Evolutionary conservation across 2,888 invertebrate species (phyloP), one percentile per base, ranked within the genome.

Genomic region (Andrena flavipes): DNA sequence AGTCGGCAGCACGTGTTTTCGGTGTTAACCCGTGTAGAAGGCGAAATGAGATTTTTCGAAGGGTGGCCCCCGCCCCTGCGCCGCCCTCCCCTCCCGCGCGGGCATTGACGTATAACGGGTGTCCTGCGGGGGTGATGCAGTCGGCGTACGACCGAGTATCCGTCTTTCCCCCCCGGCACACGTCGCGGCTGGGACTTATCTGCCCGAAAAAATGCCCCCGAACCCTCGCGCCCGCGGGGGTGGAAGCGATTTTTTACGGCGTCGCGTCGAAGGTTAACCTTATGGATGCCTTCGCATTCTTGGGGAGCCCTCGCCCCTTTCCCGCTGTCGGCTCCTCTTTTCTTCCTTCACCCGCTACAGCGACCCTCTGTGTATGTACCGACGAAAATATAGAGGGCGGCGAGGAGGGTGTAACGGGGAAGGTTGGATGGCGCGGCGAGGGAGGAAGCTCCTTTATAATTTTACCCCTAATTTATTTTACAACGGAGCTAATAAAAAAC

Each of bases 21-120:
- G 89, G 91, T 91, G 92, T 91, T 92, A 91, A 92, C 91, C 90
- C 90, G 88, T 91, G 91, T 91, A 90, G 91, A 89, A 91, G 90
- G 89, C 87, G 86, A 91, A 92, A 91, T 91, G 91, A 91, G 90
- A 91, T 92, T 91, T 89, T 88, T 90, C 88, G 87, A 89, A 90
- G 89, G 89, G 87, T 76, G 76, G 54, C 42, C 65, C 63, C 74
- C 64, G 63, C 42, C 68, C 42, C 26, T 56, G n/a, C 29, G 48
- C 23, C 71, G 42, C 30, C 29, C 48, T 49, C 8, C 26, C 20
- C 56, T 23, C 72, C 65, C 48, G 51, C 59, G 48, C 75, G 69
- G 80, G 84, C 86, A 89, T 88, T 84, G 89, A 90, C 82, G 86
- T 86, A 88, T 87, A 87, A 84, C 89, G 84, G 85, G 83, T 86